Evolutionary conservation across 2,888 invertebrate species (phyloP), one percentile per base, ranked within the genome.

Genomic region (Auanema freiburgensis): DNA sequence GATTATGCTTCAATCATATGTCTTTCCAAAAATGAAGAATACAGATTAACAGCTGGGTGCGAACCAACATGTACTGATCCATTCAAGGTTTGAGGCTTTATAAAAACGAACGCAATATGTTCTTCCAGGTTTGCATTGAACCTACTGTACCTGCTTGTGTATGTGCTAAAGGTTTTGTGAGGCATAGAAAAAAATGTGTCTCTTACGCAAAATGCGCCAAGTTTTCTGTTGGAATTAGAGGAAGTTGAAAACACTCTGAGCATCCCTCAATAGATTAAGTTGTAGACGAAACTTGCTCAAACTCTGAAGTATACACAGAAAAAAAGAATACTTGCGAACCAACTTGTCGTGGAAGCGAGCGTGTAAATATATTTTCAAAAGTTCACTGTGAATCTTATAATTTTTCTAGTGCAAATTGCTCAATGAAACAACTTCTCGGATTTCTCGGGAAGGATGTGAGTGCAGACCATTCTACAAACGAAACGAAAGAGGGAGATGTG

Each of bases 131-230:
- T 8, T 33, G 33, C 33, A 3, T 8, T 33, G 8, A 33, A 5
- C 8, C 33, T 33, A 33, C 33, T 5, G 8, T 52, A 3, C 16
- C 21, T 44, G 40, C 24, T 24, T 61, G 61, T 46, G 55, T 55
- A 23, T 61, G 61, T 40, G 54, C 44, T 16, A 18, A 21, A n/a
- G 61, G 61, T 33, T 54, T 57, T 49, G 62, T 62, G 24, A 33
- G 62, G 10, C 16, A 55, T 11, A n/a, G 54, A 18, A 33, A 56
- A 11, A 51, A 49, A 41, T 62, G 62, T 33, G 62, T 62, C 11
- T 18, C 51, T 16, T 40, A 57, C 23, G 51, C 56, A 10, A 25
- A 33, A 21, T 62, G 62, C 41, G 4, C 33, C 33, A 33, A 33
- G 3, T 33, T 33, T 8, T 33, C 33, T 33, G 3, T 8, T 8